Percentiles rank a stretch among this genome's conserved stretches.
These are phyloP conservation scores for Dicyrtoma fusca DNA, from an alignment of 2,888 invertebrate species.

Conservation along the genomic window DNA sequence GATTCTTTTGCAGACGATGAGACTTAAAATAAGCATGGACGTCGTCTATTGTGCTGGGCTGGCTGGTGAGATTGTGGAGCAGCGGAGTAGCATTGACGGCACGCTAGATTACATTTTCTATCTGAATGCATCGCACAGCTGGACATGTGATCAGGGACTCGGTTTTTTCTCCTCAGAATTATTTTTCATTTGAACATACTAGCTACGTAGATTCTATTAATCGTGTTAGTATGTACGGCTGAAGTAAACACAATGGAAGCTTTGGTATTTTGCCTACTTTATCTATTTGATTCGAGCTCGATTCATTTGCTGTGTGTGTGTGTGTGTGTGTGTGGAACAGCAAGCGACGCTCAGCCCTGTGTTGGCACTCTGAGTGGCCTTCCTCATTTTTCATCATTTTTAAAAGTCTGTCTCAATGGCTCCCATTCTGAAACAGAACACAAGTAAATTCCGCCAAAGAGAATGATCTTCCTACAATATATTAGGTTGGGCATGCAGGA, in stretches of 20 bases:
- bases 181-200: constrained; percentile 32
- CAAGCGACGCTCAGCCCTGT: neutral
- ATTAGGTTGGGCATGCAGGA: no score
- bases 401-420: constrained; percentile 18
- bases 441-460: constrained; percentile 25
- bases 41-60: neutral
- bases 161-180: constrained; percentile 24
- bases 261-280: constrained; percentile 28
- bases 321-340: neutral
- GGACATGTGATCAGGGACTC: constrained; percentile 52
- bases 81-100: constrained; percentile 18
- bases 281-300: constrained; percentile 29
- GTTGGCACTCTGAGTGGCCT: constrained; percentile 21
- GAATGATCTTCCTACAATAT: neutral
- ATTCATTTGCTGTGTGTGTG: constrained; percentile 17
- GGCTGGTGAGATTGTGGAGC: neutral
- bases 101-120: constrained; percentile 43
- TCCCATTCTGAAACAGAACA: constrained; percentile 6
- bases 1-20: constrained; percentile 8
- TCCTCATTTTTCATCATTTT: constrained; percentile 24
- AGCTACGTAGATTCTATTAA: constrained; percentile 21
- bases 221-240: neutral
- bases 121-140: constrained; percentile 54
- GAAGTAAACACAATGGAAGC: constrained; percentile 18
- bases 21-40: neutral